Conservation (phyloP, 2,113 vertebrate genomes). For the Megatriorchis doriae region DNA sequence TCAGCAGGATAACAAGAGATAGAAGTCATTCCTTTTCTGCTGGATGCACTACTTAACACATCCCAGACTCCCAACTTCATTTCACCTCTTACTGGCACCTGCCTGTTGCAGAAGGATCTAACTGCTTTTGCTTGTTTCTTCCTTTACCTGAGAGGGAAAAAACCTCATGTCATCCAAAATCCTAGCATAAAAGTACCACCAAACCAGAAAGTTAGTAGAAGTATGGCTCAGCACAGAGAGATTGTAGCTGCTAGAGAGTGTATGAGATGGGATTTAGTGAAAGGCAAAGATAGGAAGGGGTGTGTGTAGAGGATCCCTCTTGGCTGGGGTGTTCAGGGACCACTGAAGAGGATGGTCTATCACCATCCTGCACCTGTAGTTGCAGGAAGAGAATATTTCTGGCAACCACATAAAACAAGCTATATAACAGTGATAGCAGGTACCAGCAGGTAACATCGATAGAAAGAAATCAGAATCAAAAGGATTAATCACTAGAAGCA, state of each 20-base stretch:
- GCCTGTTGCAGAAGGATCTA: not conserved
- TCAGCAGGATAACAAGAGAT: not conserved
- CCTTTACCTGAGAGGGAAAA: not conserved
- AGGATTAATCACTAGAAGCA: not conserved
- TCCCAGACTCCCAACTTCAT: not conserved
- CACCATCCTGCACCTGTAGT: too few relatives aligned
- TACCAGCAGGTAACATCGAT: not conserved
- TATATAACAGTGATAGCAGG: not conserved
- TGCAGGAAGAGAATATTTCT: not conserved
- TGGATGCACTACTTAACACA: not conserved
- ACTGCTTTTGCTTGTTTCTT: not conserved
- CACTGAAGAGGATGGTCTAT: not conserved
- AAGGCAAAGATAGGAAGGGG: not conserved
- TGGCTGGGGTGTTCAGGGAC: not conserved
- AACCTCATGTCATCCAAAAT: not conserved
- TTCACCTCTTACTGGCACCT: not conserved
- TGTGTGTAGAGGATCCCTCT: rapidly evolving
- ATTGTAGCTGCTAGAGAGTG: not conserved
- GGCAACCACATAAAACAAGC: not conserved
- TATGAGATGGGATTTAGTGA: not conserved
- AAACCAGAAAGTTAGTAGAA: not conserved
- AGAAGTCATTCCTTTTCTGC: not conserved
- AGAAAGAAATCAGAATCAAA: not conserved
- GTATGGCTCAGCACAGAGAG: not conserved
- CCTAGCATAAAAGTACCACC: not conserved